These are phyloP conservation scores for Drosophila barbarae DNA, from an alignment of 2,888 invertebrate species.

Conservation along the genomic window DNA sequence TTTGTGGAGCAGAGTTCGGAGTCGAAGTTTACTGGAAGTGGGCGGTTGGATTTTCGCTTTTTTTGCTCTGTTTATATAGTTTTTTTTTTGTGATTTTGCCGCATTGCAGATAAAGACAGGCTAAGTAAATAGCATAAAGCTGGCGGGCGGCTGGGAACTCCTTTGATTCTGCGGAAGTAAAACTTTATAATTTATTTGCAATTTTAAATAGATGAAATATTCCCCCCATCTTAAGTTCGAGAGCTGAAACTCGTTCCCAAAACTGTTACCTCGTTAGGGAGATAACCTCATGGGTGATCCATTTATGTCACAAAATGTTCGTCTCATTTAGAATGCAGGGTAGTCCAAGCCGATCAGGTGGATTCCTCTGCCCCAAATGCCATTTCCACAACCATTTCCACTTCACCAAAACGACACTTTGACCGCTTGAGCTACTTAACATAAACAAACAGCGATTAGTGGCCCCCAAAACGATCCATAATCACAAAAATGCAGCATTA, in stretches of 20 bases:
- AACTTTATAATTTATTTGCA: not conserved
- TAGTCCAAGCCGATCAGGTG: slow-evolving; percentile 23
- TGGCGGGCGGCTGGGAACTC: not conserved
- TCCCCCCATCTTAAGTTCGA: not conserved
- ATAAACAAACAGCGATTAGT: slow-evolving; percentile 40
- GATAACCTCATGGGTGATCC: slow-evolving; percentile 32
- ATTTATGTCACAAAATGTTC: slow-evolving; percentile 33
- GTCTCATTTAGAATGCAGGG: slow-evolving; percentile 12
- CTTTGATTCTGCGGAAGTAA: no score
- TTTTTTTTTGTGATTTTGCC: slow-evolving; percentile 9
- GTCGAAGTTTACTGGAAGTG: slow-evolving; percentile 60
- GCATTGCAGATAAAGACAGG: slow-evolving; percentile 48
- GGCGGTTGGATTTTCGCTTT: slow-evolving; percentile 52
- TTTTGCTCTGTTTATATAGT: slow-evolving; percentile 12
- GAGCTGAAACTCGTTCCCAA: not conserved
- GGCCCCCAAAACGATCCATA: slow-evolving; percentile 44
- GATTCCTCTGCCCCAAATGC: not conserved
- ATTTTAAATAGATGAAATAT: not conserved
- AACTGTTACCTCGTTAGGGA: slow-evolving; percentile 22
- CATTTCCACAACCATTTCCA: slow-evolving; percentile 8
- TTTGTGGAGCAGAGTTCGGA: slow-evolving; percentile 55
- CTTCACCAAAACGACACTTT: slow-evolving; percentile 21
- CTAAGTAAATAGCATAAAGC: slow-evolving; percentile 32
- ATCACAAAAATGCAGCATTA: slow-evolving; percentile 56
- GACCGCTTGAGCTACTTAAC: slow-evolving; percentile 32